A percentile compares a stretch with the other conserved stretches of the same genome.
These are phyloP conservation scores for Hydrotaea diabolus DNA, from an alignment of 2,888 invertebrate genomes.

Conservation along the genomic window DNA sequence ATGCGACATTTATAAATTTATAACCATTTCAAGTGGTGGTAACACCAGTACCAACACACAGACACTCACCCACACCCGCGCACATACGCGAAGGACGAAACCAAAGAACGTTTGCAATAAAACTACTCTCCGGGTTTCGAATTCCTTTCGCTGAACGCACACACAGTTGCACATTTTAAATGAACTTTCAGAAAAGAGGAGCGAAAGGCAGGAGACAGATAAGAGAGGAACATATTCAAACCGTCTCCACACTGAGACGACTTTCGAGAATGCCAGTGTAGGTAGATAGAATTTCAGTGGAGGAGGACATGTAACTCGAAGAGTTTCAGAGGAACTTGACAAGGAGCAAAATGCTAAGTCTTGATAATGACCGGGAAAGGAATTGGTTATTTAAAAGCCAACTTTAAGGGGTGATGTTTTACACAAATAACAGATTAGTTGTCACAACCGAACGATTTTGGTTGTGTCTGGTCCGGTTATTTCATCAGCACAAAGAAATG, in stretches of 20 bases:
- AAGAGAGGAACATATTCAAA: background rate
- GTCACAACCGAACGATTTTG: too few relatives aligned
- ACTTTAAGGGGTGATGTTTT: too few relatives aligned
- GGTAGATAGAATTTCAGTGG: background rate
- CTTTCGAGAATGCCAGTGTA: background rate
- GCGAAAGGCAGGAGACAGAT: background rate
- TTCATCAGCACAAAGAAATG: too few relatives aligned
- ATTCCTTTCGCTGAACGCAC: conserved; percentile 51
- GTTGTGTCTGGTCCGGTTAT: too few relatives aligned
- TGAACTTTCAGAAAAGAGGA: background rate
- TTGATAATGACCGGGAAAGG: too few relatives aligned
- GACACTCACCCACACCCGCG: background rate
- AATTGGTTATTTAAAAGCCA: too few relatives aligned
- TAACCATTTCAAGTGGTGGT: conserved; percentile 64
- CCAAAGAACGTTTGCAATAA: conserved; percentile 2
- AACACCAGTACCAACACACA: conserved; percentile 27
- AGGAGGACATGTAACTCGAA: background rate
- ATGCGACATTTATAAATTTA: conserved; percentile 71
- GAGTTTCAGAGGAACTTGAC: background rate
- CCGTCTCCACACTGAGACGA: background rate
- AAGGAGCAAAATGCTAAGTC: background rate
- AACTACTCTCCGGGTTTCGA: conserved; percentile 46
- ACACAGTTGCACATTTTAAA: conserved; percentile 30
- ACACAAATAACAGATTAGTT: too few relatives aligned
- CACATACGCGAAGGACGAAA: conserved; percentile 1